Base-by-base conservation (phyloP, 2,797 vertebrate genomes). In the Nannoperca obscura region DNA sequence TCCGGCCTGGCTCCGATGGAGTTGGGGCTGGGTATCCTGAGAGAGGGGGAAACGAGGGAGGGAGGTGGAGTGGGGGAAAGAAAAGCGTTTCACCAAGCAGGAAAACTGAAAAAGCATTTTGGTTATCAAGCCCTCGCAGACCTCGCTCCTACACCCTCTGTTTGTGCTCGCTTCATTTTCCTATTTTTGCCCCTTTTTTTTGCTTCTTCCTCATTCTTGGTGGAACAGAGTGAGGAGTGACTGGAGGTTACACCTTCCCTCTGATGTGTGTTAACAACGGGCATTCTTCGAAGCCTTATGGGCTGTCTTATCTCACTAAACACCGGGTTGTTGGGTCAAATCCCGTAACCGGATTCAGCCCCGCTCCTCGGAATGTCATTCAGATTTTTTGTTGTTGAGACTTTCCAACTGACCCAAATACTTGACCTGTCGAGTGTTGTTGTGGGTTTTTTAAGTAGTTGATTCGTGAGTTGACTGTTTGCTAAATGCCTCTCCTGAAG, bases 1-100 rank as follows among this genome's bases (percentile, higher is more conserved):
- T 96, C 96, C 96, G 95, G 60, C 85, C 90, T 93, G 94, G 94
- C 95, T 96, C 81, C 87, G 30, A 88, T 91, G 90, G 83, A 90
- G 87, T 90, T 60, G 67, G 82, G 86, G 86, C 81, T 89, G 90
- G 89, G 92, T 83, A 92, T 94, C 92, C 93, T 93, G 89, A 80
- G 57, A 15, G 62, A 15, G 62, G 57, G 53, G 44, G 49, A 24
- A 7, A 36, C 5, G 14, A 46, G 11, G 44, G 34, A 46, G 42
- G 7, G 7, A 55, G 54, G 40, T 19, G n/a, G 24, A 13, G 22
- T 14, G 40, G 11, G 22, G 68, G 38, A 3, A 54, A 72, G 74
- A 84, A 79, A 74, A 74, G 73, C 63, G 60, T 82, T 88, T 91
- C 88, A 74, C 84, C 81, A 74, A 82, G 89, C 93, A 91, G 89